Conservation (phyloP, 2,888 invertebrate genomes). For the Erynnis tages region DNA sequence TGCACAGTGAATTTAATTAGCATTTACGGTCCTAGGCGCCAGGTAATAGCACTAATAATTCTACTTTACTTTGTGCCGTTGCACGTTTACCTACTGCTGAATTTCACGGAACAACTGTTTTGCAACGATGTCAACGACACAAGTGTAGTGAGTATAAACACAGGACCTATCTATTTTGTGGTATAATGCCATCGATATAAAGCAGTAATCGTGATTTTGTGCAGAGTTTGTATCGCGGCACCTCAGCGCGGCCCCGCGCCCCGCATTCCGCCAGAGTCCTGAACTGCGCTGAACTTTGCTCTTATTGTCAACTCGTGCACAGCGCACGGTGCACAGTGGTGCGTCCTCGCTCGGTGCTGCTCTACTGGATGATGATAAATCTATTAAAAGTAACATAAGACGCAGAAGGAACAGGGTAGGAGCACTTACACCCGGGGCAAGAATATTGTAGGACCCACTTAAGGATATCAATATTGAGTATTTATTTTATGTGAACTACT, state of each 20-base stretch:
- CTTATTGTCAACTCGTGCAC: constrained; percentile 78
- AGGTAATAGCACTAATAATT: constrained; percentile 10
- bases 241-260: constrained; percentile 52
- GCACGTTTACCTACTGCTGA: constrained; percentile 18
- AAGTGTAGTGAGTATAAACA: constrained; percentile 14
- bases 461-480: too few species aligned
- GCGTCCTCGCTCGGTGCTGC: constrained; percentile 51
- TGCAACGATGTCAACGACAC: constrained; percentile 17
- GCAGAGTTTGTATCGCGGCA: constrained; percentile 62
- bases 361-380: too few species aligned
- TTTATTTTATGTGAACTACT: too few species aligned
- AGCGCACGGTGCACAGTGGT: constrained; percentile 45
- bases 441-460: too few species aligned
- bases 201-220: constrained; percentile 73
- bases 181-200: constrained; percentile 52
- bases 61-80: constrained; percentile 1
- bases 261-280: constrained; percentile 75
- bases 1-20: neutral
- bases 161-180: constrained; percentile 20
- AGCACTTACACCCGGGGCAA: too few species aligned
- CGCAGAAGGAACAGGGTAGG: too few species aligned
- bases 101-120: constrained; percentile 20
- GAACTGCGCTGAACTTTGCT: constrained; percentile 79
- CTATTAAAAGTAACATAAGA: too few species aligned
- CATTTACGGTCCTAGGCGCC: neutral